A percentile compares a stretch with the other conserved stretches of the same genome.
Evolutionary conservation across 2,888 invertebrate genomes (phyloP).

Genomic region (Phalangium opilio): DNA sequence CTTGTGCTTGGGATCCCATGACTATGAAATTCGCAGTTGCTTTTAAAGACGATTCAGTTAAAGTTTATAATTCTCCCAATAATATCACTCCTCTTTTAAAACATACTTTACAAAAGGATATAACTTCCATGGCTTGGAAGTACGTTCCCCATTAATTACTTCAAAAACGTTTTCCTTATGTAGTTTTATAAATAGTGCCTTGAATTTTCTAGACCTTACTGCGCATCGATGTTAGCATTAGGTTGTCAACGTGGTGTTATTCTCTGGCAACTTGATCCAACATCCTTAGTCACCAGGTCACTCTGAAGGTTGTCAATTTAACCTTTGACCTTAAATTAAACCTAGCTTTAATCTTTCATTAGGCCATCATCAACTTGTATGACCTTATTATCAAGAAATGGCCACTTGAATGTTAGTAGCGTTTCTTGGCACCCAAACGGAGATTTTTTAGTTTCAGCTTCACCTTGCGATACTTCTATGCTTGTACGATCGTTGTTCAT

Average conservation of each 20-base stretch:
- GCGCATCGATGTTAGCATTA: conserved; percentile 67
- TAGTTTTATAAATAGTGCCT: too few relatives aligned
- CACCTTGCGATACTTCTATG: conserved; percentile 3
- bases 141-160: too few relatives aligned
- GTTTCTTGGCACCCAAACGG: conserved; percentile 65
- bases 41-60: conserved; percentile 66
- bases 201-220: conserved; percentile 41
- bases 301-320: too few relatives aligned
- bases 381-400: conserved; percentile 46
- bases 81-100: conserved; percentile 52
- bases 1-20: conserved; percentile 75
- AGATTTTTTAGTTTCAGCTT: conserved; percentile 25
- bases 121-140: conserved; percentile 74
- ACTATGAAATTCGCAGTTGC: conserved; percentile 70
- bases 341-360: too few relatives aligned
- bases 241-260: conserved; percentile 72
- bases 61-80: conserved; percentile 51
- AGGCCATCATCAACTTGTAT: conserved; percentile 66
- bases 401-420: conserved; percentile 65
- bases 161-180: too few relatives aligned
- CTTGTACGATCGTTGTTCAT: background rate
- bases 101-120: conserved; percentile 49
- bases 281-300: conserved; percentile 58
- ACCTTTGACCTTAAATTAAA: too few relatives aligned
- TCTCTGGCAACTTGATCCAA: conserved; percentile 74